Conservation (phyloP, 2,113 vertebrate genomes). For the Aramus guarauna region DNA sequence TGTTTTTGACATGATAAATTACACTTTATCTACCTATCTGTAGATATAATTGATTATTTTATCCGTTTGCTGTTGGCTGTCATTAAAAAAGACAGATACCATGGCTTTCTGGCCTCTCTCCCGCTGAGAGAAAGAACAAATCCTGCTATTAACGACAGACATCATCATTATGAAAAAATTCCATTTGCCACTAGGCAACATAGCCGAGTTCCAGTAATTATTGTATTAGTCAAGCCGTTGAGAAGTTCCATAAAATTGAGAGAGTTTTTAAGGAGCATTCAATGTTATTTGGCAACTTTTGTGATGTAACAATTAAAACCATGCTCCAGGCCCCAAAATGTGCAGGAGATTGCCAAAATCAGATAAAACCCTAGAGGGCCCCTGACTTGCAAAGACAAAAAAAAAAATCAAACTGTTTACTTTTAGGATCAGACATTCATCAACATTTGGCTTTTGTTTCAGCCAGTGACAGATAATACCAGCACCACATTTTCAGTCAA, state of each 20-base stretch:
- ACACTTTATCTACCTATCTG: conserved; percentile 56
- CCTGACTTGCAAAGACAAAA: conserved; percentile 42
- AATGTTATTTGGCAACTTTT: conserved; percentile 71
- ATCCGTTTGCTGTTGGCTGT: conserved; percentile 60
- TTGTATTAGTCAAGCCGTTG: conserved; percentile 69
- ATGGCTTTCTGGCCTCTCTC: conserved; percentile 54
- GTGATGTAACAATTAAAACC: conserved; percentile 73
- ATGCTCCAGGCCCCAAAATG: conserved; percentile 62
- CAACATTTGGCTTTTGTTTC: conserved; percentile 66
- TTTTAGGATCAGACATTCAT: conserved; percentile 63
- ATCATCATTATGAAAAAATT: conserved; percentile 67
- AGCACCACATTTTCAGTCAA: conserved; percentile 18
- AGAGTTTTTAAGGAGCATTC: conserved; percentile 62
- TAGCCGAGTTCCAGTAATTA: conserved; percentile 64
- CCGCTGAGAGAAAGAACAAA: conserved; percentile 61
- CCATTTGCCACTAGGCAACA: conserved; percentile 68
- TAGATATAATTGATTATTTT: conserved; percentile 65
- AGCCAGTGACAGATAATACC: conserved; percentile 55
- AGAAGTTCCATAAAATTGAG: conserved; percentile 65
- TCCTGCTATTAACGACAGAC: conserved; percentile 69
- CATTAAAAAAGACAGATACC: conserved; percentile 51
- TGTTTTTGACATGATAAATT: conserved; percentile 58
- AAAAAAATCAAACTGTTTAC: conserved; percentile 61
- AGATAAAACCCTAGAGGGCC: conserved; percentile 56
- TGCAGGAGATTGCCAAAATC: conserved; percentile 67